phyloP scores from a whole-genome alignment of 2,888 invertebrate species.

The Idaea dimidiata region DNA sequence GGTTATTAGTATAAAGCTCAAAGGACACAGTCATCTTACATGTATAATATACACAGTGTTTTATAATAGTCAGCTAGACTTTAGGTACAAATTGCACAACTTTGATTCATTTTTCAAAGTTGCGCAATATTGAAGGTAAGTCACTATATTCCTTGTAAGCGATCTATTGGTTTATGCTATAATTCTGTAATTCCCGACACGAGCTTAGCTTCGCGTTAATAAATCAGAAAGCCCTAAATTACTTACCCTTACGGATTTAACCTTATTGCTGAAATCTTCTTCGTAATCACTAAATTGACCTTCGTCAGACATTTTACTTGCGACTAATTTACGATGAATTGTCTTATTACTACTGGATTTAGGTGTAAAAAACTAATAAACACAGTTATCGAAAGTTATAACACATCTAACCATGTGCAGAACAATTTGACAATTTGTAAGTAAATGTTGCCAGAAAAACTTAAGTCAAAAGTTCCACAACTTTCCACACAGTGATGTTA shows the following conservation, averaged over 20 bases:
- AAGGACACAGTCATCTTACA: background rate
- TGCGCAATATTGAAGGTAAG: too few species aligned
- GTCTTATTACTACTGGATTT: background rate
- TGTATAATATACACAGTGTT: background rate
- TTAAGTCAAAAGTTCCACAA: too few species aligned
- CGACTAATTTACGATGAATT: background rate
- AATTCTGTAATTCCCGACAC: too few species aligned
- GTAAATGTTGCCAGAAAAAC: background rate
- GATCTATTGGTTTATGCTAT: too few species aligned
- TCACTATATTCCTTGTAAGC: too few species aligned
- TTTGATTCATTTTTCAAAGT: too few species aligned
- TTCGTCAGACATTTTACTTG: constrained; percentile 41
- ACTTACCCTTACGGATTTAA: constrained; percentile 69
- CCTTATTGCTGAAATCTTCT: constrained; percentile 58
- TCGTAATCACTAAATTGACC: constrained; percentile 72
- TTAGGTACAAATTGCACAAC: too few species aligned
- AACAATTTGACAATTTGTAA: background rate
- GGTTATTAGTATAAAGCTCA: background rate
- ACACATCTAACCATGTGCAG: background rate
- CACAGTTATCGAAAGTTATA: background rate
- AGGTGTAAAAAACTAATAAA: background rate
- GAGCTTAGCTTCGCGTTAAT: background rate
- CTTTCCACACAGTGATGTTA: too few species aligned
- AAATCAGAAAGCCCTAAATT: constrained; percentile 6
- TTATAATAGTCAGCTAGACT: too few species aligned